A percentile compares a stretch with the other conserved stretches of the same genome.
Conservation (phyloP, 2,113 vertebrate species). For the Microtus montanus region DNA sequence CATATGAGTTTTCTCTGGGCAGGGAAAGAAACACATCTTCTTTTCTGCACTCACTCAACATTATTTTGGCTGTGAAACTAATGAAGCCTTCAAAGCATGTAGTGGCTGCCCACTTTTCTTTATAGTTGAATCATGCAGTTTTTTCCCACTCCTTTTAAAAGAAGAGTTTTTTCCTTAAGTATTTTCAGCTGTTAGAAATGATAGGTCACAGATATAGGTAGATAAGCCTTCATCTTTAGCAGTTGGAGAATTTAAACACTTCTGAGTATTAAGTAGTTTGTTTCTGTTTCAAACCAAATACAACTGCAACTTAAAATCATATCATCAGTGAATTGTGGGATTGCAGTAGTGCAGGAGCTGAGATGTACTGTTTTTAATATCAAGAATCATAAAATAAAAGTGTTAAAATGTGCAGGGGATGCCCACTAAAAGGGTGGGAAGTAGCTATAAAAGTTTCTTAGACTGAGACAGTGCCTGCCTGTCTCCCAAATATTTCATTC, state of each 20-base stretch:
- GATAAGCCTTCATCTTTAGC: conserved; percentile 28
- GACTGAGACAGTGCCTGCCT: too few species aligned
- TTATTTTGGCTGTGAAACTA: too few species aligned
- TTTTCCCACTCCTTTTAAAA: neutral
- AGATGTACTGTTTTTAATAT: neutral
- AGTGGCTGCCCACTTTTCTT: neutral
- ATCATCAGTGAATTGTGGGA: conserved; percentile 28
- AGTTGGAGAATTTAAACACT: conserved; percentile 54
- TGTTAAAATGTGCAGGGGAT: too few species aligned
- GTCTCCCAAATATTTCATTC: too few species aligned
- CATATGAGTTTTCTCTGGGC: too few species aligned
- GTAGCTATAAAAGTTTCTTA: too few species aligned
- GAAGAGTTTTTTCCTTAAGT: conserved; percentile 17
- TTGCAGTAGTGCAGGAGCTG: neutral
- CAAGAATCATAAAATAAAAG: too few species aligned
- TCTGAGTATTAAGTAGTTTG: conserved; percentile 42
- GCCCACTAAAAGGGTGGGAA: too few species aligned
- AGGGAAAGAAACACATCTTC: too few species aligned
- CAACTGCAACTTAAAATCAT: conserved; percentile 6
- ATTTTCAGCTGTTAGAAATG: conserved; percentile 41
- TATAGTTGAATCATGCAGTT: neutral
- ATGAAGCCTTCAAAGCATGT: too few species aligned
- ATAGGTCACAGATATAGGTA: neutral
- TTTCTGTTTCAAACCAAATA: conserved; percentile 56
- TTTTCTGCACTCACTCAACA: too few species aligned